These are phyloP conservation scores for Oscheius sp. DNA, from an alignment of 1,140 invertebrate genomes.

Conservation along the genomic window DNA sequence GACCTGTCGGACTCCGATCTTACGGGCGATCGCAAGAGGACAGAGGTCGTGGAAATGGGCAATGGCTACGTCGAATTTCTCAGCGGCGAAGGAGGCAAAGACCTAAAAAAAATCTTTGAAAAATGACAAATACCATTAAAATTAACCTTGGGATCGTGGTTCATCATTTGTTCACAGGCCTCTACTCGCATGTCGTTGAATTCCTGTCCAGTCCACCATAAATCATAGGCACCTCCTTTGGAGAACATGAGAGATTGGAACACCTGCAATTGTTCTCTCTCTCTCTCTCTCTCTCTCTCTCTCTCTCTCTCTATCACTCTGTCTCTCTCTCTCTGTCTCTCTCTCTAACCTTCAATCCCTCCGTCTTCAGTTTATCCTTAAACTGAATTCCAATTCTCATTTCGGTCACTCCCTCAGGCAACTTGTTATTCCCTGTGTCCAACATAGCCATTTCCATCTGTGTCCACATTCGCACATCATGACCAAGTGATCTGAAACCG, in stretches of 20 bases:
- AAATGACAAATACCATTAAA: neutral
- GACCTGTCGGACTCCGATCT: slow-evolving; percentile 40
- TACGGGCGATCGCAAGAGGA: slow-evolving; percentile 52
- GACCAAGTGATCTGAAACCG: slow-evolving; percentile 44
- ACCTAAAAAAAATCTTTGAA: slow-evolving; percentile 19
- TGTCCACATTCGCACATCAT: slow-evolving; percentile 56
- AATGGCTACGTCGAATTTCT: slow-evolving; percentile 57
- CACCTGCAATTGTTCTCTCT: slow-evolving; percentile 45
- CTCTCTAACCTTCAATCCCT: slow-evolving; percentile 54
- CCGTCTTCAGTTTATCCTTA: slow-evolving; percentile 53
- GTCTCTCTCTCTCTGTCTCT: too few species aligned
- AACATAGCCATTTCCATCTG: slow-evolving; percentile 61
- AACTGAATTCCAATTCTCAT: slow-evolving; percentile 56
- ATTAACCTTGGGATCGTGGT: slow-evolving; percentile 6
- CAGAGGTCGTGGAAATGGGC: slow-evolving; percentile 60
- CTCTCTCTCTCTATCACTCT: too few species aligned
- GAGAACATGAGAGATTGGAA: slow-evolving; percentile 61
- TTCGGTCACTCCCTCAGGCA: slow-evolving; percentile 50
- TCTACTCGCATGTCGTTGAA: slow-evolving; percentile 58
- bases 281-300: neutral
- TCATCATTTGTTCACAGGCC: slow-evolving; percentile 58
- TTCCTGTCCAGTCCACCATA: slow-evolving; percentile 61
- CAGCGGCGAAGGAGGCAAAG: slow-evolving; percentile 33
- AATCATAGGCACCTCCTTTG: slow-evolving; percentile 54
- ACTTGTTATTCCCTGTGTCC: slow-evolving; percentile 52